These are phyloP conservation scores for Prionailurus viverrinus DNA, from an alignment of 2,113 vertebrate species.

Conservation along the genomic window DNA sequence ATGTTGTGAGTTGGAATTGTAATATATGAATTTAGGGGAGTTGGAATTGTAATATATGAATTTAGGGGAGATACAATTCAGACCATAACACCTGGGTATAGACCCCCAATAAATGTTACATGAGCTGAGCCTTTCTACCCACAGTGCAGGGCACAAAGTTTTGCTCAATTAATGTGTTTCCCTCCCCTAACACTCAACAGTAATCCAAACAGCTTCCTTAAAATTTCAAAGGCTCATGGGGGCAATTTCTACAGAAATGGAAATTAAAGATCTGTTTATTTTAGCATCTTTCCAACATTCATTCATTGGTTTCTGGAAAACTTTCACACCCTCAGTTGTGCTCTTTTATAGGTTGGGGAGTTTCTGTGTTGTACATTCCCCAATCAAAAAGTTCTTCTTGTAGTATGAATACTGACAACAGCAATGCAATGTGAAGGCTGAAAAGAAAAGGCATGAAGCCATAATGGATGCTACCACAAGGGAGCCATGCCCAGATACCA, in stretches of 20 bases:
- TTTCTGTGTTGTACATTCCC: conserved; percentile 11
- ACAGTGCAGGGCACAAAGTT: neutral
- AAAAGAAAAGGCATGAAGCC: conserved; percentile 23
- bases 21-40: neutral
- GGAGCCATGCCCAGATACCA: conserved; percentile 38
- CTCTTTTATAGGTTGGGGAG: neutral
- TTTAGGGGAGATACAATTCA: neutral
- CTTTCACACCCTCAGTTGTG: neutral
- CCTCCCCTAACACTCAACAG: neutral
- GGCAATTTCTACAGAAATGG: conserved; percentile 16
- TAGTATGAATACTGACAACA: conserved; percentile 30
- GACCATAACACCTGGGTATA: neutral
- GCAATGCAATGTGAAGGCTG: neutral
- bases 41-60: neutral
- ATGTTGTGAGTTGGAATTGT: neutral
- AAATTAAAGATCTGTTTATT: conserved; percentile 46
- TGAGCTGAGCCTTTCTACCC: neutral
- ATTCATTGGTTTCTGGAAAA: conserved; percentile 6
- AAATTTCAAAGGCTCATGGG: neutral
- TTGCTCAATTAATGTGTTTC: neutral
- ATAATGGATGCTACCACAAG: neutral
- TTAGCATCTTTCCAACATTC: conserved; percentile 43
- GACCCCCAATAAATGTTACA: neutral
- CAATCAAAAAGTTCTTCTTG: conserved; percentile 8
- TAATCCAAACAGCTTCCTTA: neutral